phyloP scores from a whole-genome alignment of 1,140 invertebrate species.

The Neomicropteryx cornuta region DNA sequence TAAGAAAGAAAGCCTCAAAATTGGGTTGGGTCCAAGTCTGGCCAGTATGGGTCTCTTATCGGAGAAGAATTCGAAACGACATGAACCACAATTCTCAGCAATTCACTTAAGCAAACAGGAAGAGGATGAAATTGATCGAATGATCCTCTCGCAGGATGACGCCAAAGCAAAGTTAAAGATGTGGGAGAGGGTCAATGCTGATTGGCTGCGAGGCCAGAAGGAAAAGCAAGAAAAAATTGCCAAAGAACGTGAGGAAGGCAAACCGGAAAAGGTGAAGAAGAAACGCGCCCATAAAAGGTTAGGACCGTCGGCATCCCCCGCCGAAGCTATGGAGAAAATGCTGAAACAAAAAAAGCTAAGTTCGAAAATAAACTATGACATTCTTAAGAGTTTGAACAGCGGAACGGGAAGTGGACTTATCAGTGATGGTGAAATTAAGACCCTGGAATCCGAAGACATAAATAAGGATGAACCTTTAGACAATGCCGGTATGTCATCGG shows the following conservation, averaged over 20 bases:
- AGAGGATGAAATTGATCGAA: constrained; percentile 80
- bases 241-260: constrained; percentile 66
- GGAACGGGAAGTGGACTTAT: constrained; percentile 30
- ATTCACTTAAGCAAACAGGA: too few relatives aligned
- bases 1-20: too few relatives aligned
- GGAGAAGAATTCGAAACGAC: background rate
- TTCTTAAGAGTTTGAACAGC: constrained; percentile 73
- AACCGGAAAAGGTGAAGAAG: constrained; percentile 64
- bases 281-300: constrained; percentile 44
- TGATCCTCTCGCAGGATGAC: constrained; percentile 78
- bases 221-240: constrained; percentile 68
- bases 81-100: background rate
- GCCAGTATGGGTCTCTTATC: constrained; percentile 11
- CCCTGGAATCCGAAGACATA: background rate
- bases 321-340: constrained; percentile 91
- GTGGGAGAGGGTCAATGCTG: constrained; percentile 77
- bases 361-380: constrained; percentile 96
- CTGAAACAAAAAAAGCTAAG: constrained; percentile 91
- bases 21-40: constrained; percentile 13
- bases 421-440: constrained; percentile 1
- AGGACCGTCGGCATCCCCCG: constrained; percentile 65
- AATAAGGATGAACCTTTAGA: background rate
- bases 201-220: constrained; percentile 73
- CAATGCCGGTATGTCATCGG: background rate
- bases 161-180: constrained; percentile 63